Evolutionary conservation across 2,888 invertebrate genomes (phyloP).

Genomic region (Lysandra coridon): DNA sequence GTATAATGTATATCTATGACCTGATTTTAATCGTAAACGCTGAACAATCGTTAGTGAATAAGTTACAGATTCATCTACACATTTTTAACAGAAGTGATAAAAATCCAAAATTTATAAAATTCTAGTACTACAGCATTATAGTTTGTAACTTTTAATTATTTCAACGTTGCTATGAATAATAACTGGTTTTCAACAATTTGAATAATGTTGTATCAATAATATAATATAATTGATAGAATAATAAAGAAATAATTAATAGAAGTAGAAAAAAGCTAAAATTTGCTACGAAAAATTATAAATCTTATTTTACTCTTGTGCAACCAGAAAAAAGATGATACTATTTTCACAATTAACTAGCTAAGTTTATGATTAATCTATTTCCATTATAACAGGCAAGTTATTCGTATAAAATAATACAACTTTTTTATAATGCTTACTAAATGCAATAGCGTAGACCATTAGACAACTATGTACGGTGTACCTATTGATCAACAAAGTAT

Average conservation of each 20-base stretch:
- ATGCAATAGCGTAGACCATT: neutral
- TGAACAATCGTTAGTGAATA: neutral
- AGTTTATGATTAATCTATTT: neutral
- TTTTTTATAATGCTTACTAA: neutral
- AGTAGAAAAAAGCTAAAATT: neutral
- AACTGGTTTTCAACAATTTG: neutral
- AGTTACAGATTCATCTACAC: too few species aligned
- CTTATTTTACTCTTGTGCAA: neutral
- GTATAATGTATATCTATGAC: neutral
- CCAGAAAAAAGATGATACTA: neutral
- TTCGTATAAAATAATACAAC: neutral
- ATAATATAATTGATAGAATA: neutral
- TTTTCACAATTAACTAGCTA: neutral
- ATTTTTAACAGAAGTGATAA: too few species aligned
- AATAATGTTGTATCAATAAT: neutral
- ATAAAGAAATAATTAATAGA: neutral
- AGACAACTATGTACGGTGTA: neutral
- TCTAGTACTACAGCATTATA: neutral
- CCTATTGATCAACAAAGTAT: neutral
- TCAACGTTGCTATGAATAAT: neutral
- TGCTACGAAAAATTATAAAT: neutral
- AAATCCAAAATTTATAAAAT: neutral
- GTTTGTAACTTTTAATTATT: neutral
- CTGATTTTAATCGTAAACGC: neutral
- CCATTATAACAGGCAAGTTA: neutral